Conservation (phyloP, 2,888 invertebrate genomes). For the Troides aeacus region DNA sequence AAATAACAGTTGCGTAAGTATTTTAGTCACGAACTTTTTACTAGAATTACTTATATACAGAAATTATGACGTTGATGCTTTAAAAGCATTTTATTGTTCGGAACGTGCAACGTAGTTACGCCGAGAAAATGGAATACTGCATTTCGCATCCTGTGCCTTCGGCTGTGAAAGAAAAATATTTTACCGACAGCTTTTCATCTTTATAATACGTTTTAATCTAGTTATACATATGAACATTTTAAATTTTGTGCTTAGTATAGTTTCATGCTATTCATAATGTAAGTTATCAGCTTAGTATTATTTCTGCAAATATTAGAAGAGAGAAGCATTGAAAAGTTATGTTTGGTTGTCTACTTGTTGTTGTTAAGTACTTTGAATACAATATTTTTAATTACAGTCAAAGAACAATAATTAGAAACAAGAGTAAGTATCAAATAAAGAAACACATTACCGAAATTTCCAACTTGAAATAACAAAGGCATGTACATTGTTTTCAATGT, state of each 20-base stretch:
- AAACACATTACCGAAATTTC: too few species aligned
- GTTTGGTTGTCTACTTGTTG: too few species aligned
- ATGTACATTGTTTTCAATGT: too few species aligned
- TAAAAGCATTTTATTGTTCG: constrained; percentile 78
- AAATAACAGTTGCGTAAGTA: constrained; percentile 31
- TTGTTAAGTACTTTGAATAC: too few species aligned
- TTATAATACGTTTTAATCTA: constrained; percentile 21
- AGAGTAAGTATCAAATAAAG: too few species aligned
- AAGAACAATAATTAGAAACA: too few species aligned
- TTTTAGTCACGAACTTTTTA: constrained; percentile 35
- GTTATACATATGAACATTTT: neutral
- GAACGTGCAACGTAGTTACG: constrained; percentile 68
- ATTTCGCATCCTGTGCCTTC: constrained; percentile 70
- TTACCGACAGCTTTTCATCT: constrained; percentile 54
- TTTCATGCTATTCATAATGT: neutral
- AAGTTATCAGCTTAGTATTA: neutral
- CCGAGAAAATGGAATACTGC: constrained; percentile 71
- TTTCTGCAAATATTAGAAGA: neutral
- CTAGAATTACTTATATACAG: constrained; percentile 58
- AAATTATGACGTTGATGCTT: constrained; percentile 70
- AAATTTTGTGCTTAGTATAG: neutral
- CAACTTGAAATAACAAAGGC: too few species aligned
- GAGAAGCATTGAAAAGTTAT: too few species aligned
- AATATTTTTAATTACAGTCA: too few species aligned
- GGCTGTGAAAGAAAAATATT: constrained; percentile 68